Base-by-base conservation (phyloP, 2,113 vertebrate genomes). In the Lepus americanus region DNA sequence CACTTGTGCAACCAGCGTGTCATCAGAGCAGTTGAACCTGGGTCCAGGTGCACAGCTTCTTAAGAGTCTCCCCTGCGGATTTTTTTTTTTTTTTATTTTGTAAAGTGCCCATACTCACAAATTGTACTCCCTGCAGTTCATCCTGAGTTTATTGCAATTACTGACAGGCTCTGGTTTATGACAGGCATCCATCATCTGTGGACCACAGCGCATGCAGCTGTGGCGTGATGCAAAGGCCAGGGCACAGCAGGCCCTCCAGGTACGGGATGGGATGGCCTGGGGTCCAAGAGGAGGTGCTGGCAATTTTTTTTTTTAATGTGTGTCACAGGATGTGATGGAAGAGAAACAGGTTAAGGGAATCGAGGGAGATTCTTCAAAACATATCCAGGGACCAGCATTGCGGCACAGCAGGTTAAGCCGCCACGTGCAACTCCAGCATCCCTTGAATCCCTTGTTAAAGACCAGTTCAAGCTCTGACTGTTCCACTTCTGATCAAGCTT, bases 161-260 rank as follows among this genome's bases (percentile, higher is more conserved):
- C 19, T 1, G 10, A n/a, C 11, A 63, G 74, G 23, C 53, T 53
- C 92, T 94, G 66, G 70, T 79, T 89, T 67, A 59, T 5, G 20
- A 17, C 31, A 80, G 6, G 36, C 5, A 0, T 31, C 44, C 31
- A 9, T 55, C 92, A 77, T 0, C 31, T 5, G 2, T 17, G 33
- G 53, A 14, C 13, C 10, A 20, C 4, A 55, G 90, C 3, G 59
- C 55, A 2, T 5, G 6, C 6, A 3, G 5, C 31, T 4, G 39
- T 23, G 33, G 33, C 78, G 44, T 29, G 33, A 59, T 36, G 63
- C 63, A 27, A 23, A 49, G 13, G 27, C 36, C 16, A 31, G 13
- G 16, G 61, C 27, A 1, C 31, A 4, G 0, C 0, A 55, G 5
- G 23, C 20, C 25, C 5, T 0, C 7, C 0, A 7, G 36, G 17